Percentiles rank a stretch among this genome's conserved stretches.
Conservation (phyloP, 1,140 invertebrate species). For the Tribolium madens region DNA sequence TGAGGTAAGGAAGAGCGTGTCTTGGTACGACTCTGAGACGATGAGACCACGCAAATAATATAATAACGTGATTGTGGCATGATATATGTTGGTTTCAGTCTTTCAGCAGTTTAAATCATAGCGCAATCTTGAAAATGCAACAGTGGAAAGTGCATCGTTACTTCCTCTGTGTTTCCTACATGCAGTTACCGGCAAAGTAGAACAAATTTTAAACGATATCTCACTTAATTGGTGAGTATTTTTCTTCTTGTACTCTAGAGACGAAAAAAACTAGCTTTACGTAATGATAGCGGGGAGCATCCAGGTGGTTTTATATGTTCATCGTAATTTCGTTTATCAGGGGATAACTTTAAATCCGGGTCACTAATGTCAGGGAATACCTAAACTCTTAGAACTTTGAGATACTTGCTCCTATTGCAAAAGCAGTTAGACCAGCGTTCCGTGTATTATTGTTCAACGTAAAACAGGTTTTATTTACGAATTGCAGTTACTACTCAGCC, state of each 20-base stretch:
- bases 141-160: slow-evolving; percentile 26
- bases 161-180: background rate
- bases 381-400: background rate
- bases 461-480: background rate
- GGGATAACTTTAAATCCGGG: slow-evolving; percentile 1
- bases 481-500: background rate
- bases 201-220: background rate
- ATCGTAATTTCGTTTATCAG: slow-evolving; percentile 2
- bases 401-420: background rate
- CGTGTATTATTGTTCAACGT: slow-evolving; percentile 2
- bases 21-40: slow-evolving; percentile 60
- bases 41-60: slow-evolving; percentile 61
- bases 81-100: slow-evolving; percentile 58
- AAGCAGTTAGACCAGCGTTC: background rate
- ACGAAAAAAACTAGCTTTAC: background rate
- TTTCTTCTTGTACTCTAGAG: background rate
- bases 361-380: slow-evolving; percentile 10
- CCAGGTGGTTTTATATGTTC: background rate
- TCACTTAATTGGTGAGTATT: slow-evolving; percentile 10
- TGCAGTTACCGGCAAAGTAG: too few relatives aligned
- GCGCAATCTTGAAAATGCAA: slow-evolving; percentile 40
- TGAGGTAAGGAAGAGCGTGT: slow-evolving; percentile 58
- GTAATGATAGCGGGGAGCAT: background rate
- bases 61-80: slow-evolving; percentile 63
- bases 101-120: slow-evolving; percentile 34